A percentile compares a stretch with the other conserved stretches of the same genome.
These are phyloP conservation scores for Oopsacas minuta DNA, from an alignment of 37 sponge, comb jelly and placozoan species.

Conservation along the genomic window DNA sequence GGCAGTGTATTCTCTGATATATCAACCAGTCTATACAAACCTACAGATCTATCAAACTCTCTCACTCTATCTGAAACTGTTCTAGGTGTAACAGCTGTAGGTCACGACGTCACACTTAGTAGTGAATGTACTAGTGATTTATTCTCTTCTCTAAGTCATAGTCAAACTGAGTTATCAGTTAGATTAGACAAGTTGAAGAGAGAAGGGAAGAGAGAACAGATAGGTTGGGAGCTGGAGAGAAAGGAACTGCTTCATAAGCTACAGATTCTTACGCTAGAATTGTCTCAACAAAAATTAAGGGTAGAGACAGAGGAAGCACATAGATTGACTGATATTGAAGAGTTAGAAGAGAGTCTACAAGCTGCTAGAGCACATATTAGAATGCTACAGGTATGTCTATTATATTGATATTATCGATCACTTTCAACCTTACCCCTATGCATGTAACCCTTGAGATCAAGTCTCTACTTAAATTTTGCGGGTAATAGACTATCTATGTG, in stretches of 20 bases:
- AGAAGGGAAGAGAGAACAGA: constrained; percentile 6
- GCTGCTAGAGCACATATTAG: neutral
- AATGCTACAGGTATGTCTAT: neutral
- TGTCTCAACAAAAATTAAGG: neutral
- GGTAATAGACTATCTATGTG: too few species aligned
- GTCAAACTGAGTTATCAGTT: neutral
- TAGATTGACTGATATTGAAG: neutral
- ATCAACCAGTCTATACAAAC: neutral
- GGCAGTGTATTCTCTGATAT: neutral
- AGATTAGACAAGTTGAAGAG: neutral
- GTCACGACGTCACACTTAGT: neutral
- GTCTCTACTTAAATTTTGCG: too few species aligned
- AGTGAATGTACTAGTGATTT: constrained; percentile 4
- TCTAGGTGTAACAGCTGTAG: neutral
- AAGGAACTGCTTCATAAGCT: constrained; percentile 11
- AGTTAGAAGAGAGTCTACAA: neutral
- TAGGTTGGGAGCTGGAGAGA: constrained; percentile 17
- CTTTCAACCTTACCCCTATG: too few species aligned
- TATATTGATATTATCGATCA: too few species aligned
- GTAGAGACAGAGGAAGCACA: constrained; percentile 8
- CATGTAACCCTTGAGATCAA: too few species aligned
- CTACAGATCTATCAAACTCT: neutral
- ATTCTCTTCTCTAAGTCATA: neutral
- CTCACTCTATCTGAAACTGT: neutral
- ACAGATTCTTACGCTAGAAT: neutral